A percentile compares a stretch with the other conserved stretches of the same genome.
These are phyloP conservation scores for Saccostrea echinata DNA, from an alignment of 1,140 invertebrate species.

Conservation along the genomic window DNA sequence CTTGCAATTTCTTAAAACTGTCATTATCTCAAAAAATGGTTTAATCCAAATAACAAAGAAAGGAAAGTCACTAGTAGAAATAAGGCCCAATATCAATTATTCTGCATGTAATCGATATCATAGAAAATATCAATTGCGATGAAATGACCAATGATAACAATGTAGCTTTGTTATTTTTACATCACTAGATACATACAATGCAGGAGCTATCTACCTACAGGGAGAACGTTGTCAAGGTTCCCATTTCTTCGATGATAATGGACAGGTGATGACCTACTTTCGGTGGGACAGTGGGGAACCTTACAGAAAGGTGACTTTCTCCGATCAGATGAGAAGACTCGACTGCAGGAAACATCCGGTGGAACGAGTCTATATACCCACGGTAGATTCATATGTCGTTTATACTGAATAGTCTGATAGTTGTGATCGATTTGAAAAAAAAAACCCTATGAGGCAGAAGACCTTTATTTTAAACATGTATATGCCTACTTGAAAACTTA, in stretches of 20 bases:
- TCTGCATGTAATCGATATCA: neutral
- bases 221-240: neutral
- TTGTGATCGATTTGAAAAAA: too few species aligned
- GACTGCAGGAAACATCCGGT: neutral
- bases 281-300: neutral
- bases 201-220: neutral
- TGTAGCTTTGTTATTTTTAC: neutral
- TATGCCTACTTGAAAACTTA: too few species aligned
- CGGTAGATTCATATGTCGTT: constrained; percentile 7
- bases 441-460: too few species aligned
- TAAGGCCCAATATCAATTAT: too few species aligned
- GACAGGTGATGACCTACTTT: constrained; percentile 21
- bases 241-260: neutral
- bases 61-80: too few species aligned
- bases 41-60: too few species aligned
- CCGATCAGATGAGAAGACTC: neutral
- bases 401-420: neutral
- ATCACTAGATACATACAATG: neutral
- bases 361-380: neutral
- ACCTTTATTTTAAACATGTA: too few species aligned
- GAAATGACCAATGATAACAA: too few species aligned
- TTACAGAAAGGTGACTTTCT: neutral
- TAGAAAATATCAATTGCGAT: neutral
- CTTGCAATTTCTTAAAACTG: too few species aligned
- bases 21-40: too few species aligned